Base-by-base conservation (phyloP, 2,888 invertebrate species). In the Cremastobaeus sp. region DNA sequence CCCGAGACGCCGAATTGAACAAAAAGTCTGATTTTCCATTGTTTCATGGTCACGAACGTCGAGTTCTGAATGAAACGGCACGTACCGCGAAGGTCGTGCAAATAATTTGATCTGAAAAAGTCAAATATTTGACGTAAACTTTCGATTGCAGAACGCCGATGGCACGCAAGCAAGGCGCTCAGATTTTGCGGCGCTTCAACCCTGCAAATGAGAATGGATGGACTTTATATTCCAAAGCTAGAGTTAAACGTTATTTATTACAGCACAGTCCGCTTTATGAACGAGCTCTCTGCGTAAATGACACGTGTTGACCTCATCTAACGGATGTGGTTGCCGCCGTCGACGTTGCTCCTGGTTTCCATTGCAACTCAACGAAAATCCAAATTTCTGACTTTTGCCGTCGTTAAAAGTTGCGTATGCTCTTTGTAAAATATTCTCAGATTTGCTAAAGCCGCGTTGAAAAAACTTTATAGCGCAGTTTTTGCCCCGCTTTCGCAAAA, bases 201-300 rank as follows among this genome's bases (percentile, higher is more conserved):
- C 69, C 69, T 47, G 37, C 54, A 69, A 69, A 69, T 52, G 59
- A 69, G 60, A 60, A 69, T 69, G 52, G 60, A 69, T 60, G 60
- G 69, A 69, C 60, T 69, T 69, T 50, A 68, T 69, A 69, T 69
- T 68, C 68, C 59, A 25, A 60, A 45, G 59, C 69, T 52, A 47
- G 69, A 60, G 54, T 62, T 70, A 64, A 64, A 50, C 62, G 70
- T 70, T 70, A 70, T 70, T 69, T 60, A 69, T 69, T 60, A 52
- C 54, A 32, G 68, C 68, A 21, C 59, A 35, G 50, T 43, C 45
- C 60, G 60, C 54, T 69, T 69, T 54, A 60, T 54, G 69, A 66
- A 57, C 66, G 55, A 48, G 21, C 55, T 45, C 55, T 55, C 47
- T 14, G 54, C 52, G 69, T 50, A 60, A 69, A 69, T 69, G 69